Percentiles rank a stretch among this genome's conserved stretches.
Evolutionary conservation across 2,888 invertebrate genomes (phyloP).

Genomic region (Netelia fuscicornis): DNA sequence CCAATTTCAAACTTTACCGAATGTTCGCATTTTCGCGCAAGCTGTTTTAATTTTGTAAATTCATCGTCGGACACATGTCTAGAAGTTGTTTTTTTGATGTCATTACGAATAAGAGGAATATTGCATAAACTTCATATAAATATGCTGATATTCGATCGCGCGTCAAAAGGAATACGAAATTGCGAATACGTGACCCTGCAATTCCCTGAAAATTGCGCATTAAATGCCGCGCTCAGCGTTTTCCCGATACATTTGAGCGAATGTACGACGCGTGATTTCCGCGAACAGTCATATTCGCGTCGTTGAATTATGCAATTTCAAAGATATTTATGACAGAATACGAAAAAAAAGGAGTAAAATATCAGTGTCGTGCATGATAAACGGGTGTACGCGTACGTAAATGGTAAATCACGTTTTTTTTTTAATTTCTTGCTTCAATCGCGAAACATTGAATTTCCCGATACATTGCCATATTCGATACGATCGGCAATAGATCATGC

Average conservation of each 20-base stretch:
- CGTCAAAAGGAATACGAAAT: slow-evolving; percentile 1
- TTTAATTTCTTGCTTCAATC: slow-evolving; percentile 5
- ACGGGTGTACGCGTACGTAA: slow-evolving; percentile 25
- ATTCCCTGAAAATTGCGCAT: slow-evolving; percentile 5
- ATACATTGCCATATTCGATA: not conserved
- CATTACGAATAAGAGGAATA: not conserved
- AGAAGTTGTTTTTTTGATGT: slow-evolving; percentile 2
- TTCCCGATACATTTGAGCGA: slow-evolving; percentile 30
- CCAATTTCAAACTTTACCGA: no score
- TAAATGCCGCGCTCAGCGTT: not conserved
- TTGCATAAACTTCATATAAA: slow-evolving; percentile 8
- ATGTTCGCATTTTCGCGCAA: no score
- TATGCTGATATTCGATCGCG: slow-evolving; percentile 23
- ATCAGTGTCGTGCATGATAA: slow-evolving; percentile 45
- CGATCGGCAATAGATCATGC: not conserved
- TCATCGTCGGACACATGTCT: slow-evolving; percentile 1
- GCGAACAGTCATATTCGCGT: slow-evolving; percentile 31
- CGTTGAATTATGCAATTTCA: slow-evolving; percentile 26
- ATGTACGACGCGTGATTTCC: slow-evolving; percentile 37
- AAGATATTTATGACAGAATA: slow-evolving; percentile 42
- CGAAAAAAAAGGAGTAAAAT: slow-evolving; percentile 22
- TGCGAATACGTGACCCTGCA: slow-evolving; percentile 5
- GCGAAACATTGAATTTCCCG: not conserved
- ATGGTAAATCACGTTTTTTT: slow-evolving; percentile 7
- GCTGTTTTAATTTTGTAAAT: not conserved